Base-by-base conservation (phyloP, 2,797 vertebrate species). In the Alca torda region DNA sequence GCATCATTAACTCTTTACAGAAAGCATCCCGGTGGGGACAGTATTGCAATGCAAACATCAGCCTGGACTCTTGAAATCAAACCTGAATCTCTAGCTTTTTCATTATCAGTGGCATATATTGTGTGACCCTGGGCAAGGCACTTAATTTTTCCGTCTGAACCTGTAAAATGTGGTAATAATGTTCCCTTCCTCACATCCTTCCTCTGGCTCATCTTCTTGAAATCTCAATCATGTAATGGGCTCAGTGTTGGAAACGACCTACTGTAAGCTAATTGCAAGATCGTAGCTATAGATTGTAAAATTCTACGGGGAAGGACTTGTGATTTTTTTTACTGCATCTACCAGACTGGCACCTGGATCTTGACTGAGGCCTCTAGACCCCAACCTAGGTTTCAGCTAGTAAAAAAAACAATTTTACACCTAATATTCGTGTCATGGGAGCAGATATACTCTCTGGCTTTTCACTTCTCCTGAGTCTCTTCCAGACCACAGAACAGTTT, bases 181-280 rank as follows among this genome's bases (percentile, higher is more conserved):
- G 5, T 51, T 88, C 92, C 39, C 60, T 81, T 91, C 35, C 30
- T 86, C 59, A 51, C 59, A 81, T 33, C 8, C 50, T 87, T 93
- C 35, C 20, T 78, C 59, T 76, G 1, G 1, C 33, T 90, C 9
- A 1, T 78, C 53, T 69, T 9, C 69, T 90, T 88, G 77, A 91
- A 95, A 46, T 30, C 50, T 93, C 33, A 82, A 45, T 57, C 61
- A 21, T 90, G 37, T 85, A 90, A 90, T 28, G 41, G 33, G 24
- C 65, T 87, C 37, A 2, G 0, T 77, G 53, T 50, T 75, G 61
- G 65, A 84, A 93, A 81, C 0, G 5, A 84, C 65, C 64, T 81
- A 30, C 70, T 48, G 14, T 84, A 82, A 86, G 69, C 78, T 91
- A 94, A 90, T 88, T 84, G 50, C 37, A 84, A 84, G 50, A 96